phyloP scores from a whole-genome alignment of 2,797 vertebrate species.

The Macroramphosus scolopax region DNA sequence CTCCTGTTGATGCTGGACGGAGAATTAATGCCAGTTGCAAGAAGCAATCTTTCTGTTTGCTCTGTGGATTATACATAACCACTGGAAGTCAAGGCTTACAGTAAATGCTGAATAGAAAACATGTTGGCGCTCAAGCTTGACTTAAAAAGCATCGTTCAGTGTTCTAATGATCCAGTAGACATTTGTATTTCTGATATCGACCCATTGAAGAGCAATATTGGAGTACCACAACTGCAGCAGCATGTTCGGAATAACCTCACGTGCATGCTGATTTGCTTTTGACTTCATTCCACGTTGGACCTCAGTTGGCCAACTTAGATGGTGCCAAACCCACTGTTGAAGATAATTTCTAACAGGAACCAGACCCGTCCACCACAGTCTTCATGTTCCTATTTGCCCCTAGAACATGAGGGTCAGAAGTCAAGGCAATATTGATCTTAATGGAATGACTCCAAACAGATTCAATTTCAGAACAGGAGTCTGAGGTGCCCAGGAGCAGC shows the following conservation, averaged over 20 bases:
- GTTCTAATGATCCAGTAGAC: slow-evolving; percentile 20
- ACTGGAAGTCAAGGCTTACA: slow-evolving; percentile 32
- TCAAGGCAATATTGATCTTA: slow-evolving; percentile 80
- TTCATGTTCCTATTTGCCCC: slow-evolving; percentile 73
- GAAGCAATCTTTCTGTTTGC: slow-evolving; percentile 43
- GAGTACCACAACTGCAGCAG: not conserved
- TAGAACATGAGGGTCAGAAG: slow-evolving; percentile 74
- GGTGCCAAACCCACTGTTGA: slow-evolving; percentile 37
- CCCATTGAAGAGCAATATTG: slow-evolving; percentile 13
- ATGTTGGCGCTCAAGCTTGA: slow-evolving; percentile 22
- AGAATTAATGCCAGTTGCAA: slow-evolving; percentile 64
- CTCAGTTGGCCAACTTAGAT: slow-evolving; percentile 34
- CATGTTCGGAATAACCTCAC: slow-evolving; percentile 17
- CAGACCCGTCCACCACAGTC: slow-evolving; percentile 25
- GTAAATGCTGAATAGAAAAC: slow-evolving; percentile 27
- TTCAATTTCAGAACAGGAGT: slow-evolving; percentile 75
- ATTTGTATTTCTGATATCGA: slow-evolving; percentile 14
- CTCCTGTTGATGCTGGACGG: no score
- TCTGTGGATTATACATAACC: slow-evolving; percentile 41
- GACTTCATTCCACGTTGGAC: slow-evolving; percentile 11
- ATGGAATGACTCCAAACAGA: slow-evolving; percentile 69
- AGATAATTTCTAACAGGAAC: slow-evolving; percentile 39
- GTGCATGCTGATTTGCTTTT: slow-evolving; percentile 24
- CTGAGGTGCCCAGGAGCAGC: slow-evolving; percentile 44
- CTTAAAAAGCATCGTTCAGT: slow-evolving; percentile 24